Evolutionary conservation across 2,113 vertebrate species (phyloP).

Genomic region (Panthera leo): DNA sequence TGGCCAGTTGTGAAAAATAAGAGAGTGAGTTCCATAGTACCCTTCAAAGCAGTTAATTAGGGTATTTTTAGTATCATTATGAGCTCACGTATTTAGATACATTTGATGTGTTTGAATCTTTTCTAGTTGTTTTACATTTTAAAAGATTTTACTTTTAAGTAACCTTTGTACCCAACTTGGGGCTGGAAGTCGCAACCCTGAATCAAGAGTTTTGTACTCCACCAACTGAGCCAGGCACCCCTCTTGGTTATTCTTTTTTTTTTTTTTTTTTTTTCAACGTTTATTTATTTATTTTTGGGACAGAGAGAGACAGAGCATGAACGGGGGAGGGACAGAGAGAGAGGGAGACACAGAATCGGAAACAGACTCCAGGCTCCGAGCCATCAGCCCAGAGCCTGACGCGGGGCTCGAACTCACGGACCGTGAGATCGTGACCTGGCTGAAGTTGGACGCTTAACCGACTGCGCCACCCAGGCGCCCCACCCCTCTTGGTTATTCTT

Average conservation of each 20-base stretch:
- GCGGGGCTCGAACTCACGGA: too few species aligned
- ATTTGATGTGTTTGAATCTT: neutral
- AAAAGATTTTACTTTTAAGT: neutral
- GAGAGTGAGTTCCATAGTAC: neutral
- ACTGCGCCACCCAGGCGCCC: too few species aligned
- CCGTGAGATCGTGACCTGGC: too few species aligned
- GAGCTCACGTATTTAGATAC: neutral
- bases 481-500: neutral
- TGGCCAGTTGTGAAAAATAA: neutral
- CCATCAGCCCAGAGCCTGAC: too few species aligned
- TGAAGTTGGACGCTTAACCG: too few species aligned
- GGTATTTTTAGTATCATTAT: neutral
- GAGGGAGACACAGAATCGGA: too few species aligned
- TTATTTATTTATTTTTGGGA: too few species aligned
- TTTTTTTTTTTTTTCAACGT: too few species aligned
- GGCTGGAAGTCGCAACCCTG: neutral
- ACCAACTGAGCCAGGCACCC: neutral
- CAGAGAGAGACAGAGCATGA: too few species aligned
- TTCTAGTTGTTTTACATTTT: neutral
- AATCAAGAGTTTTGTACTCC: neutral
- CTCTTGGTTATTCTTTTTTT: neutral
- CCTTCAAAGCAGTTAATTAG: constrained; percentile 1
- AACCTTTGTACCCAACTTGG: neutral
- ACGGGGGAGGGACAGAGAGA: too few species aligned
- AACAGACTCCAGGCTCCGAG: too few species aligned